Evolutionary conservation across 2,797 vertebrate genomes (phyloP).

Genomic region (Atherinosoma microstoma): DNA sequence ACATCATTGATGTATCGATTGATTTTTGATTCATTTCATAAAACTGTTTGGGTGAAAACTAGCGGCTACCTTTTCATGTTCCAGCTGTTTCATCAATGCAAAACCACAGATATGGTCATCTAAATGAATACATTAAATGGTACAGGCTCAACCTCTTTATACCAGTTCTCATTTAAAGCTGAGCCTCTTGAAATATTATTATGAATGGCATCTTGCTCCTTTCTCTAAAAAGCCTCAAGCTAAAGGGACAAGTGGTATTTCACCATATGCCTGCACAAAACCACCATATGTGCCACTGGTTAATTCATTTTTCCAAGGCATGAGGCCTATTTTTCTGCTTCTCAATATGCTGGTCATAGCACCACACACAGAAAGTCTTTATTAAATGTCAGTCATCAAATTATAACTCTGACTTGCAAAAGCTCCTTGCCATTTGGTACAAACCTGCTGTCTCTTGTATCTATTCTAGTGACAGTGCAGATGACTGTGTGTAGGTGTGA

Average conservation of each 20-base stretch:
- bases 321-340: conserved; percentile 49
- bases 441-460: conserved; percentile 42
- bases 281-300: conserved; percentile 81
- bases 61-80: neutral
- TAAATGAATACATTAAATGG: conserved; percentile 20
- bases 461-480: conserved; percentile 53
- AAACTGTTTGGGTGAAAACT: neutral
- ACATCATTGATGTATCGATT: too few species aligned
- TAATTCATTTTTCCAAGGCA: conserved; percentile 76
- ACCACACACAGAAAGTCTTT: conserved; percentile 22
- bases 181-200: conserved; percentile 50
- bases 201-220: conserved; percentile 70
- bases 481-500: conserved; percentile 56
- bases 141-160: conserved; percentile 40
- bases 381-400: conserved; percentile 28
- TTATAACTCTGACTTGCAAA: conserved; percentile 25
- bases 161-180: conserved; percentile 26
- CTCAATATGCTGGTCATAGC: conserved; percentile 36
- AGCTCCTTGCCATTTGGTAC: conserved; percentile 22
- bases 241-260: conserved; percentile 66
- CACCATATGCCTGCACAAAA: conserved; percentile 79
- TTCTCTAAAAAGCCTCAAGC: conserved; percentile 69
- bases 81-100: conserved; percentile 3
- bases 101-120: neutral
- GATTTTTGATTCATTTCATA: neutral